Evolutionary conservation across 2,113 vertebrate genomes (phyloP).

Genomic region (Xiphophorus couchianus): DNA sequence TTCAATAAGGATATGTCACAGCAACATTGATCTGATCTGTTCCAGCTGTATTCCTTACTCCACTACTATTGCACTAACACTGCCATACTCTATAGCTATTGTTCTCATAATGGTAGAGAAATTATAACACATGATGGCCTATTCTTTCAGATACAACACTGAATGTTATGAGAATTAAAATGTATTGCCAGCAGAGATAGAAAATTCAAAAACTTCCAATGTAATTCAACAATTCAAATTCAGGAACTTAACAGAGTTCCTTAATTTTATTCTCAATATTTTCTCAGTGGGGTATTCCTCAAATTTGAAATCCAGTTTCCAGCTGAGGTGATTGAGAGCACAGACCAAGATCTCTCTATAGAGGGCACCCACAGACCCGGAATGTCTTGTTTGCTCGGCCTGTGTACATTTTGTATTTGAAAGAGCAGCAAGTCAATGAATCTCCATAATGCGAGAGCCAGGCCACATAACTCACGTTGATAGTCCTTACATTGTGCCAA

Average conservation of each 20-base stretch:
- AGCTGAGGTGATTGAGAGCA: conserved; percentile 74
- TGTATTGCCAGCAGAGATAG: conserved; percentile 15
- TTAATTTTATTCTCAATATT: conserved; percentile 31
- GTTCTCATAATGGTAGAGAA: conserved; percentile 3
- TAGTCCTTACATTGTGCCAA: conserved; percentile 85
- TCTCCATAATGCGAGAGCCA: conserved; percentile 86
- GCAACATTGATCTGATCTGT: conserved; percentile 2
- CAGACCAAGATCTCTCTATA: conserved; percentile 81
- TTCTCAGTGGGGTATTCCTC: conserved; percentile 26
- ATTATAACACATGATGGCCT: neutral
- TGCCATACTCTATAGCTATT: conserved; percentile 4
- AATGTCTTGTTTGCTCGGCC: conserved; percentile 82
- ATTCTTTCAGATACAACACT: conserved; percentile 14
- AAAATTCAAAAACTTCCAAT: conserved; percentile 20
- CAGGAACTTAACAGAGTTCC: conserved; percentile 1
- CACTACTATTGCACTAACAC: neutral
- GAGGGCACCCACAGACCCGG: conserved; percentile 89
- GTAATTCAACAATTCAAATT: conserved; percentile 3
- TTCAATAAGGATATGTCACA: neutral
- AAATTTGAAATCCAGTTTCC: conserved; percentile 51
- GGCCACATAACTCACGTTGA: conserved; percentile 89
- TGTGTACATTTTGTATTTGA: conserved; percentile 74
- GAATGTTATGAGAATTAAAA: neutral
- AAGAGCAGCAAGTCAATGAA: conserved; percentile 86
- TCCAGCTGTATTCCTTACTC: conserved; percentile 17